phyloP scores from a whole-genome alignment of 2,113 vertebrate genomes.

The Callipepla californica region DNA sequence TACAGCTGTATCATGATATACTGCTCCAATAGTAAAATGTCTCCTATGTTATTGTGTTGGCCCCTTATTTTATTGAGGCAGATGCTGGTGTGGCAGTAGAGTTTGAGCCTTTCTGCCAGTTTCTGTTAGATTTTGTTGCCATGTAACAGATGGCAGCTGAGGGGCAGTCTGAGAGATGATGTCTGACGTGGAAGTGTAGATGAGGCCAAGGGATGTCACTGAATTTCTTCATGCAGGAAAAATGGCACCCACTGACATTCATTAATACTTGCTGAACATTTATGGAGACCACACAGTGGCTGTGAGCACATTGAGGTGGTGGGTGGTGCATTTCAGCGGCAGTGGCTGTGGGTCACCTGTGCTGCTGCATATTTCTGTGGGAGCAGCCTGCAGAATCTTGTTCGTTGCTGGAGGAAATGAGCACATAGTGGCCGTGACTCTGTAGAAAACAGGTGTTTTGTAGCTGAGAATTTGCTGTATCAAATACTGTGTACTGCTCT shows the following conservation, averaged over 20 bases:
- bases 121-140: not conserved
- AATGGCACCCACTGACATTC: too few species aligned
- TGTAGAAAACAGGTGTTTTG: not conserved
- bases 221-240: not conserved
- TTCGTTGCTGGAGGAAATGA: not conserved
- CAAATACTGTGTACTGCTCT: not conserved
- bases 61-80: too few species aligned
- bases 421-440: not conserved
- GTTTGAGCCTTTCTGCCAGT: not conserved
- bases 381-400: not conserved
- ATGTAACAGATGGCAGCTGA: not conserved
- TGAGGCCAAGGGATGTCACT: not conserved
- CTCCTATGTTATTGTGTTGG: not conserved
- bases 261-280: not conserved
- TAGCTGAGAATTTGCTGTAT: not conserved
- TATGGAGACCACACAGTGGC: not conserved
- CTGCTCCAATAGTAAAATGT: not conserved
- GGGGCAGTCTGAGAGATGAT: not conserved
- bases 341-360: not conserved
- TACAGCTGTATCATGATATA: conserved; percentile 66
- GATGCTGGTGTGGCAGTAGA: not conserved
- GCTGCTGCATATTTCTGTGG: not conserved
- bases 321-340: too few species aligned
- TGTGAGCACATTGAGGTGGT: not conserved
- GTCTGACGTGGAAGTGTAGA: not conserved